phyloP scores from a whole-genome alignment of 2,113 vertebrate species.

The Ginglymostoma cirratum region DNA sequence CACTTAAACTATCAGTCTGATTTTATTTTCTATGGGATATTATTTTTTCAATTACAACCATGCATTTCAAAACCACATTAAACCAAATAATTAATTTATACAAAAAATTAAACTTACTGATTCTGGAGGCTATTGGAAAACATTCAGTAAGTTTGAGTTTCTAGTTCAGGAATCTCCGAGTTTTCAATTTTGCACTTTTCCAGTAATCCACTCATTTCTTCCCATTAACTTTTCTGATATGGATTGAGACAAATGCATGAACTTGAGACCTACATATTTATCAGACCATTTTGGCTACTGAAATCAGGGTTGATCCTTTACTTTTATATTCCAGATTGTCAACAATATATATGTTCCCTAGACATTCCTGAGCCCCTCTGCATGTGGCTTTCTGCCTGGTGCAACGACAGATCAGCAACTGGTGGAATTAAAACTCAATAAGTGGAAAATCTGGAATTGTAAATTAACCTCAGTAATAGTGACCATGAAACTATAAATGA shows the following conservation, averaged over 20 bases:
- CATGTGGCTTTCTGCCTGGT: no score
- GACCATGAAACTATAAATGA: no score
- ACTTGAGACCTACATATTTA: neutral
- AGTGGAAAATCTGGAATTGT: no score
- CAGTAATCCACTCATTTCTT: neutral
- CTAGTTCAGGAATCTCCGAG: neutral
- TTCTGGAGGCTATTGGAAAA: neutral
- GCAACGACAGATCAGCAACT: no score
- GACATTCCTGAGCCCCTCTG: no score
- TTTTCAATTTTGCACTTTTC: neutral
- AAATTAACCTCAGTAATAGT: no score
- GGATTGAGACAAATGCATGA: neutral
- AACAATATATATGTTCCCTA: neutral
- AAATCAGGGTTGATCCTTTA: neutral
- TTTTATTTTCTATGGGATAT: neutral
- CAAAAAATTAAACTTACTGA: neutral
- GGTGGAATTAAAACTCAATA: no score
- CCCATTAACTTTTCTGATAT: neutral
- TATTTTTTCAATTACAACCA: neutral
- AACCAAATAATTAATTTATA: neutral
- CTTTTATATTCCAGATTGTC: neutral
- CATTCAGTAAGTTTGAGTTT: neutral
- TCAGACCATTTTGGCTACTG: neutral
- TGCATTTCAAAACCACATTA: neutral
- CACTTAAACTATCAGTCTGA: neutral